Evolutionary conservation across 2,797 vertebrate species (phyloP), one percentile per base, ranked within the genome.

Genomic region (Ataeniobius toweri): DNA sequence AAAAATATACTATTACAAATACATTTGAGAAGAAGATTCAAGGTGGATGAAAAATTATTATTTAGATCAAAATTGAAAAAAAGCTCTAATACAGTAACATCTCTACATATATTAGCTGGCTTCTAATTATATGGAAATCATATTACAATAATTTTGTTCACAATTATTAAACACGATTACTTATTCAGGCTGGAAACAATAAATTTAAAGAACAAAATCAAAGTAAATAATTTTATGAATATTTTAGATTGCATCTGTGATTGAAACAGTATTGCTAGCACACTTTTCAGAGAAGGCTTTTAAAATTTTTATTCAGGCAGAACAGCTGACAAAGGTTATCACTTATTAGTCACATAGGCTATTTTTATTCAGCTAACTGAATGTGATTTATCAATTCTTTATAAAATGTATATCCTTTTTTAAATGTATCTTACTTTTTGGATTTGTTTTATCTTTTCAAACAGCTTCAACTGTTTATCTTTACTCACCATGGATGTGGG

Each of bases 391-490:
- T 13, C 22, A 24, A 1, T 39, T 0, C 4, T 18, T 36, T 10
- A 31, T 59, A 14, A 59, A 26, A 16, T 31, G 31, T 4, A 28
- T 31, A 28, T 28, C 14, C 9, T 44, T 61, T 59, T 31, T 5
- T 1, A 5, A 53, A 20, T 51, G 7, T 10, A 10, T 46, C 41
- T 55, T 18, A 16, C 9, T 31, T 67, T 79, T 50, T 74, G 20
- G 24, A 14, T 53, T 71, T 39, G 2, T 74, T 65, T 79, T 26
- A 55, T 6, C 39, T 39, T 77, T 48, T 50, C 1, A 24, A 65
- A 6, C 5, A 68, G 24, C 18, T 22, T 44, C 41, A 69, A 69
- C 41, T 16, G 55, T 74, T 83, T 86, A 91, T 89, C 83, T 89
- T 41, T 36, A 0, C 2, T 81, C 83, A 77, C 89, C 79, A 77